Evolutionary conservation across 2,113 vertebrate genomes (phyloP).

Genomic region (Electrona antarctica): DNA sequence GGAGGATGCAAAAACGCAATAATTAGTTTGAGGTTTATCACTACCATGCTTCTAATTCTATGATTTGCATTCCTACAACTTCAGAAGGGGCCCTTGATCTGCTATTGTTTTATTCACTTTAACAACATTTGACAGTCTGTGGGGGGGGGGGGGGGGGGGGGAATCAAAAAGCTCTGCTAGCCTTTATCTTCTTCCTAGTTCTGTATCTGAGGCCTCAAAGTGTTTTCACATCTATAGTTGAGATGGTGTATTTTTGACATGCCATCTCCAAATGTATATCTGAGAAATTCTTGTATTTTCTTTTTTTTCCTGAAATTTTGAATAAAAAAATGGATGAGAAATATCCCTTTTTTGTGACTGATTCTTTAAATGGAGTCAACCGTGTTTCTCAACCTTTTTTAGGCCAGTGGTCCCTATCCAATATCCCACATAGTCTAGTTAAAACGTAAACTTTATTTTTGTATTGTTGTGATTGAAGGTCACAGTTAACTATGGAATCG

Average conservation of each 20-base stretch:
- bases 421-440: no score
- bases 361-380: neutral
- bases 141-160: no score
- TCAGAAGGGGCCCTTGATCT: slow-evolving; percentile 77
- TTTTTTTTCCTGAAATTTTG: slow-evolving; percentile 75
- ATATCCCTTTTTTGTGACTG: slow-evolving; percentile 13
- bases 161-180: slow-evolving; percentile 61
- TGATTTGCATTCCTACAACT: slow-evolving; percentile 78
- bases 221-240: slow-evolving; percentile 74
- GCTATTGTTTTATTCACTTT: slow-evolving; percentile 67
- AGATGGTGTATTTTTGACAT: slow-evolving; percentile 73
- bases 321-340: slow-evolving; percentile 77
- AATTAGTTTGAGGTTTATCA: slow-evolving; percentile 77
- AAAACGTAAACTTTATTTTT: no score
- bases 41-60: slow-evolving; percentile 67
- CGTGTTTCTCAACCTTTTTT: neutral
- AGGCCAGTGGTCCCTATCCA: no score
- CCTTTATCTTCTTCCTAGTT: slow-evolving; percentile 77
- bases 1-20: slow-evolving; percentile 77
- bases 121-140: slow-evolving; percentile 56
- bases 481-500: no score
- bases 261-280: slow-evolving; percentile 77
- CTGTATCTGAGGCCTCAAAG: slow-evolving; percentile 89
- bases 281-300: slow-evolving; percentile 79
- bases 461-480: no score